A percentile compares a stretch with the other conserved stretches of the same genome.
Evolutionary conservation across 2,797 vertebrate genomes (phyloP).

Genomic region (Vipera ursinii): DNA sequence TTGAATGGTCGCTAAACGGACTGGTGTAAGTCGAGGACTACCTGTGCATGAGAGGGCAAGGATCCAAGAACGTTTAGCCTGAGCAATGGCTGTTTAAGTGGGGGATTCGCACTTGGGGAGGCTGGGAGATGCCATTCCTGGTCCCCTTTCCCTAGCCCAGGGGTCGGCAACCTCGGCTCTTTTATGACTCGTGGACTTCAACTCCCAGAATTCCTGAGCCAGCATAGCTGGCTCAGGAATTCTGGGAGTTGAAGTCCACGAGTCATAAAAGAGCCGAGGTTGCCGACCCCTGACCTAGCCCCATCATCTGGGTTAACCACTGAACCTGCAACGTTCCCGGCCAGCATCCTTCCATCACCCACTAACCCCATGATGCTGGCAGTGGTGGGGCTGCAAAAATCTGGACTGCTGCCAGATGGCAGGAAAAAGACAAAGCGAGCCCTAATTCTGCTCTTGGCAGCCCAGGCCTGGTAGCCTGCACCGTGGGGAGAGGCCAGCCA

Average conservation of each 20-base stretch:
- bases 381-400: neutral
- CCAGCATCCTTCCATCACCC: neutral
- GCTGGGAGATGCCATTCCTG: too few relatives aligned
- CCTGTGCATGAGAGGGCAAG: neutral
- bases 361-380: neutral
- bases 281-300: too few relatives aligned
- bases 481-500: too few relatives aligned
- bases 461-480: too few relatives aligned
- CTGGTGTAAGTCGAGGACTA: neutral
- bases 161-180: too few relatives aligned
- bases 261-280: too few relatives aligned
- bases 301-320: neutral
- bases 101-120: neutral
- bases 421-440: neutral
- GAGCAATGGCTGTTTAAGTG: neutral
- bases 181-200: too few relatives aligned
- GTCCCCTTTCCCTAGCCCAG: neutral
- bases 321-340: neutral
- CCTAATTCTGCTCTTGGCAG: neutral
- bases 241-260: too few relatives aligned
- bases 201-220: too few relatives aligned
- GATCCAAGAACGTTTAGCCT: neutral
- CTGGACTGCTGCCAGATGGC: neutral
- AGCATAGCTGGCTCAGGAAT: too few relatives aligned
- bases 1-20: neutral